Percentiles rank a stretch among this genome's conserved stretches.
phyloP scores from a whole-genome alignment of 2,113 vertebrate genomes.

The Naja naja region DNA sequence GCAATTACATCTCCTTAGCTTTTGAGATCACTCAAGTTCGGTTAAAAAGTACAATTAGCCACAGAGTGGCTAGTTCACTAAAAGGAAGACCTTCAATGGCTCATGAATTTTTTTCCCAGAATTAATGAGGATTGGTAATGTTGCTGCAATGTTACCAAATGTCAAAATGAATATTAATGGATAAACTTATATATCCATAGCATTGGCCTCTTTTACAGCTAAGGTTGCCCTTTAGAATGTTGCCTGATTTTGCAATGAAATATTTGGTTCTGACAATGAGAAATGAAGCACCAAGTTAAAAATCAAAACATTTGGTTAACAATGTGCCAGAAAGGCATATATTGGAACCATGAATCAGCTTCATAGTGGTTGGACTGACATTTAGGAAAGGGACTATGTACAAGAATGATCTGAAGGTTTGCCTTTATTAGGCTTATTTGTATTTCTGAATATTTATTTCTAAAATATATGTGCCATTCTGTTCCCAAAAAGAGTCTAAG shows the following conservation, averaged over 20 bases:
- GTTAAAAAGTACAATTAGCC: not conserved
- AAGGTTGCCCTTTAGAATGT: not conserved
- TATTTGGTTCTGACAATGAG: not conserved
- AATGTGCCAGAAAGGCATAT: not conserved
- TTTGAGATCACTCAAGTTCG: not conserved
- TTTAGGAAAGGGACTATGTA: not conserved
- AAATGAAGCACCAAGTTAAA: not conserved
- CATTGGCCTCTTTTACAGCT: accelerated
- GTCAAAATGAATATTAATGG: not conserved
- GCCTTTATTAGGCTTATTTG: not conserved
- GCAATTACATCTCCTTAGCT: not conserved
- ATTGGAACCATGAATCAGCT: not conserved
- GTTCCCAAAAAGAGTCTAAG: not conserved
- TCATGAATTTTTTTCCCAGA: not conserved
- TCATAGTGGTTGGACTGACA: not conserved
- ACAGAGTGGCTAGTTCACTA: not conserved
- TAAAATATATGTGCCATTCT: not conserved
- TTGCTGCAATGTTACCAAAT: not conserved
- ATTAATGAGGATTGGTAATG: not conserved
- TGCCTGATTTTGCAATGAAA: not conserved
- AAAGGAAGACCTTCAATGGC: not conserved
- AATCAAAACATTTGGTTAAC: not conserved
- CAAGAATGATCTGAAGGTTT: not conserved
- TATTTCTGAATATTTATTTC: not conserved
- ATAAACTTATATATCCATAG: not conserved